Evolutionary conservation across 2,888 invertebrate species (phyloP).

Genomic region (Ennomos fuscantarius): DNA sequence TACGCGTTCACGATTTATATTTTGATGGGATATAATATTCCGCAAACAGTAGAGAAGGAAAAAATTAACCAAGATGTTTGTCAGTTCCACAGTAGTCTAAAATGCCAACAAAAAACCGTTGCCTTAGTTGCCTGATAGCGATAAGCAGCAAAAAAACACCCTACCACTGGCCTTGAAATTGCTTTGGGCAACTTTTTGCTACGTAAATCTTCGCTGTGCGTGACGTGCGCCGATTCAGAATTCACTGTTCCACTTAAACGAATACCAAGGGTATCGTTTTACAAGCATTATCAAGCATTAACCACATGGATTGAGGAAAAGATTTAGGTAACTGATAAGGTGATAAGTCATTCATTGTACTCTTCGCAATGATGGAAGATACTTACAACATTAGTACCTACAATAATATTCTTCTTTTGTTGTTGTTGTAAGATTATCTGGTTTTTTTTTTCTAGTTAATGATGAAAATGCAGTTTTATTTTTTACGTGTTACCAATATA

Average conservation of each 20-base stretch:
- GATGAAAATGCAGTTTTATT: too few relatives aligned
- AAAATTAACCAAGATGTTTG: constrained; percentile 28
- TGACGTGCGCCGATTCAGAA: constrained; percentile 42
- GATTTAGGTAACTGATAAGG: constrained; percentile 9
- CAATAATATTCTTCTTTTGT: too few relatives aligned
- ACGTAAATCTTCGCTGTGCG: constrained; percentile 42
- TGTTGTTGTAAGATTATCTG: too few relatives aligned
- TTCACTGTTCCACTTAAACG: constrained; percentile 23
- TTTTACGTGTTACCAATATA: constrained; percentile 26
- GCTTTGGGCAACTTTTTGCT: constrained; percentile 50
- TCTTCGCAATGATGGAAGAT: constrained; percentile 12
- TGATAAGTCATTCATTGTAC: constrained; percentile 25
- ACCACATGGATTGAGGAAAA: constrained; percentile 26
- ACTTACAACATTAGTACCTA: not conserved
- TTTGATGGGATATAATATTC: constrained; percentile 5
- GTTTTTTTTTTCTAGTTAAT: too few relatives aligned
- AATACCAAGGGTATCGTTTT: constrained; percentile 32
- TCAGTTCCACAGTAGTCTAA: constrained; percentile 36
- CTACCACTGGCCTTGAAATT: constrained; percentile 51
- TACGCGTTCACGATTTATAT: constrained; percentile 24
- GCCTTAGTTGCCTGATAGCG: constrained; percentile 43
- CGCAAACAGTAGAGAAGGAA: constrained; percentile 22
- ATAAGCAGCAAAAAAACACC: constrained; percentile 47
- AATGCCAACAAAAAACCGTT: constrained; percentile 46
- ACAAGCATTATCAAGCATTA: constrained; percentile 24